phyloP scores from a whole-genome alignment of 2,888 invertebrate genomes.

The Amphipoea oculea region DNA sequence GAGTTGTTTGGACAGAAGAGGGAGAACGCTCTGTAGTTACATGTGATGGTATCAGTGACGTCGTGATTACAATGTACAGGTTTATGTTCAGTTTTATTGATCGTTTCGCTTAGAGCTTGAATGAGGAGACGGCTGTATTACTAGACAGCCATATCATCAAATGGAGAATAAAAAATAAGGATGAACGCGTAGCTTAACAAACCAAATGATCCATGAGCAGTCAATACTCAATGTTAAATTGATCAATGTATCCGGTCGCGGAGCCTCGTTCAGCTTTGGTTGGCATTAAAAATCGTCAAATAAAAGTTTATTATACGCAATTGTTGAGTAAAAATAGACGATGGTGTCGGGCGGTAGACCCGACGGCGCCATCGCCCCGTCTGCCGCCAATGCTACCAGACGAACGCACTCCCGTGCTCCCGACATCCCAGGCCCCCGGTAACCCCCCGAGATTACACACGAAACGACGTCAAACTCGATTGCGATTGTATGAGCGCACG shows the following conservation, averaged over 20 bases:
- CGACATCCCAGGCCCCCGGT: slow-evolving; percentile 64
- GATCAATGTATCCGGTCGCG: slow-evolving; percentile 37
- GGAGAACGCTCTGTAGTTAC: slow-evolving; percentile 12
- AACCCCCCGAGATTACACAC: slow-evolving; percentile 71
- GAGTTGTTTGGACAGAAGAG: slow-evolving; percentile 20
- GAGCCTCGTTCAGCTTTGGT: slow-evolving; percentile 40
- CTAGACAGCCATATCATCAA: slow-evolving; percentile 17
- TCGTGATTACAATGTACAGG: slow-evolving; percentile 38
- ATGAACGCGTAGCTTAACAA: slow-evolving; percentile 14
- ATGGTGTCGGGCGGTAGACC: slow-evolving; percentile 80
- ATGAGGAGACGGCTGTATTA: slow-evolving; percentile 15
- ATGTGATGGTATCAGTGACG: slow-evolving; percentile 15
- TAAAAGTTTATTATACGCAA: slow-evolving; percentile 60
- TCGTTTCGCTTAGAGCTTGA: slow-evolving; percentile 30
- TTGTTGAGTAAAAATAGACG: slow-evolving; percentile 75
- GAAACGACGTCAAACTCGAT: slow-evolving; percentile 72
- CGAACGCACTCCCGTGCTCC: slow-evolving; percentile 64
- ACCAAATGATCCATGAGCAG: slow-evolving; percentile 25
- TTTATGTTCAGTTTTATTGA: slow-evolving; percentile 44
- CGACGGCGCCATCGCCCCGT: slow-evolving; percentile 77
- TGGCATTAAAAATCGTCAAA: slow-evolving; percentile 54
- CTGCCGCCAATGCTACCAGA: slow-evolving; percentile 65
- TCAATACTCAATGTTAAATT: slow-evolving; percentile 24
- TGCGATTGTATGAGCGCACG: slow-evolving; percentile 61
- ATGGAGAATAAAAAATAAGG: slow-evolving; percentile 18